Percentiles rank a stretch among this genome's conserved stretches.
phyloP scores from a whole-genome alignment of 2,113 vertebrate genomes.

The Willisornis vidua region DNA sequence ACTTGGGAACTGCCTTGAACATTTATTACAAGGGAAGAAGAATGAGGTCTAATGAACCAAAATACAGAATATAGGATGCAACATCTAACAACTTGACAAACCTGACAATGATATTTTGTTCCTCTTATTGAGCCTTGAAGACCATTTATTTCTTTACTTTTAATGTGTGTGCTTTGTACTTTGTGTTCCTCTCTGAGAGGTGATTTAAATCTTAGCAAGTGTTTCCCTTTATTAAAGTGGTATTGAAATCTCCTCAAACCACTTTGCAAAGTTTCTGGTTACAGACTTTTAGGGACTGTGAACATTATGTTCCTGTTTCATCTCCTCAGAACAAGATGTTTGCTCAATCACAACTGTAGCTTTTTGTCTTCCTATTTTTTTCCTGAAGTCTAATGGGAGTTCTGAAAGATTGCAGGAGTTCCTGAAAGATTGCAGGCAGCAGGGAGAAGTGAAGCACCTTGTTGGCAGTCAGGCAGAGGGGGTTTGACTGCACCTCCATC shows the following conservation, averaged over 20 bases:
- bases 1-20: not conserved
- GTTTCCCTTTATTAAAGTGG: not conserved
- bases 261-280: not conserved
- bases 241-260: not conserved
- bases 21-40: not conserved
- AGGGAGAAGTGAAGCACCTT: not conserved
- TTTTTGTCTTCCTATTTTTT: not conserved
- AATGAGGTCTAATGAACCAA: not conserved
- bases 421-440: not conserved
- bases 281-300: not conserved
- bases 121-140: not conserved
- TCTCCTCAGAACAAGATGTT: not conserved
- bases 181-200: not conserved
- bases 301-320: not conserved
- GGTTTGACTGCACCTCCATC: not conserved
- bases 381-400: not conserved
- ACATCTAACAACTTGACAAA: not conserved
- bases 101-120: not conserved
- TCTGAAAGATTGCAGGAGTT: not conserved
- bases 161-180: not conserved
- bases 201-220: not conserved
- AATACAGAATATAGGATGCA: not conserved
- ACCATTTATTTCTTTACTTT: not conserved
- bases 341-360: not conserved
- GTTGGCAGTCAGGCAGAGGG: not conserved